phyloP scores from a whole-genome alignment of 2,888 invertebrate genomes.

The Lamproptera curius region DNA sequence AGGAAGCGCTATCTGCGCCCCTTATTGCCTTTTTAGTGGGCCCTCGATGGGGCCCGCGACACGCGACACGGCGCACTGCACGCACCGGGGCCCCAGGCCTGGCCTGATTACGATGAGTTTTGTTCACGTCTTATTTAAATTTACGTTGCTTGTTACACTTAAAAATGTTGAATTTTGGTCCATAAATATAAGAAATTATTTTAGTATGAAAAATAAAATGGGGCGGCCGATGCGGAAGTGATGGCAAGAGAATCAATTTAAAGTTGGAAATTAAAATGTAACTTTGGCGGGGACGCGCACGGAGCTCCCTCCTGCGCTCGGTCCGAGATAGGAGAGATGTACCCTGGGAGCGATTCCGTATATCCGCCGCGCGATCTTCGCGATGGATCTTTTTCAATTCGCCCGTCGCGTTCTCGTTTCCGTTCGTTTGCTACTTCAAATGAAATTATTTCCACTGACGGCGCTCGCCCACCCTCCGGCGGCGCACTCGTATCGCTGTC shows the following conservation, averaged over 20 bases:
- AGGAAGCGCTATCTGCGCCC: not conserved
- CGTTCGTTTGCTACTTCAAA: conserved; percentile 3
- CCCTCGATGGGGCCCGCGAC: not conserved
- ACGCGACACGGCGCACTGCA: not conserved
- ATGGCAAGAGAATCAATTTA: too few species aligned
- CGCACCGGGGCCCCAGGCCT: too few species aligned
- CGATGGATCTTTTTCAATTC: conserved; percentile 6
- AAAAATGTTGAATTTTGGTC: too few species aligned
- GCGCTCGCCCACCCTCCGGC: too few species aligned
- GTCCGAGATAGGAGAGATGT: not conserved
- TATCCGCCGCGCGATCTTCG: conserved; percentile 7
- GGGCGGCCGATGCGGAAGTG: too few species aligned
- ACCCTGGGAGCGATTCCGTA: not conserved
- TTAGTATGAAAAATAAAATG: too few species aligned
- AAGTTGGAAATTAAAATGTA: too few species aligned
- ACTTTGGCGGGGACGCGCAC: not conserved
- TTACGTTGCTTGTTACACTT: too few species aligned
- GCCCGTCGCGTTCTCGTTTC: conserved; percentile 4
- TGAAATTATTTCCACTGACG: not conserved
- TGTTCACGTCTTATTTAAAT: too few species aligned
- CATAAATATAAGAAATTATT: too few species aligned
- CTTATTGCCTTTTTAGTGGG: not conserved
- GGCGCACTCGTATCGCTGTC: too few species aligned
- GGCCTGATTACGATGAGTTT: too few species aligned
- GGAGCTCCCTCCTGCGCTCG: not conserved